Evolutionary conservation across 1,140 invertebrate genomes (phyloP).

Genomic region (Brachionus asplanchnoidis): DNA sequence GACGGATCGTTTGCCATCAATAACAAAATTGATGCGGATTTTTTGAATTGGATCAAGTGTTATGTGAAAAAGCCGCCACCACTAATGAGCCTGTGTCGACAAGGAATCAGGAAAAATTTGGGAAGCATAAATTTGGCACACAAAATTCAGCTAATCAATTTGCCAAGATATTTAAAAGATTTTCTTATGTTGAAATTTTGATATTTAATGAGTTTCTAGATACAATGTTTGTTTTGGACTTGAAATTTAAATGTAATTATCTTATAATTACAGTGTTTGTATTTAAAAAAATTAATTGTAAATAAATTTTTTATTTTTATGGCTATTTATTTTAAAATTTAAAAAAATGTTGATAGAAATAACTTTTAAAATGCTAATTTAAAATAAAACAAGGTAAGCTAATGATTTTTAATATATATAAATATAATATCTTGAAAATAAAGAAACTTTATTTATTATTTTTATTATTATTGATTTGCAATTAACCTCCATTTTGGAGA

Average conservation of each 20-base stretch:
- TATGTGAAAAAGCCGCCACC: neutral
- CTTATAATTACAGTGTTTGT: neutral
- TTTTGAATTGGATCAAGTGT: neutral
- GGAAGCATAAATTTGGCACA: neutral
- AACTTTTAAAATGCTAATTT: too few relatives aligned
- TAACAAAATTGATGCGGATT: slow-evolving; percentile 8
- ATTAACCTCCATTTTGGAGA: too few relatives aligned
- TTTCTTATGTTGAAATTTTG: slow-evolving; percentile 32
- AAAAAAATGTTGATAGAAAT: too few relatives aligned
- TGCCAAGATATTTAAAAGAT: slow-evolving; percentile 17
- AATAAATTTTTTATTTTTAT: neutral
- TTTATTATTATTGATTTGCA: too few relatives aligned
- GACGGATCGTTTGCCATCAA: slow-evolving; percentile 12
- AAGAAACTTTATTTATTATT: too few relatives aligned
- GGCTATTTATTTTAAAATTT: neutral
- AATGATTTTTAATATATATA: too few relatives aligned
- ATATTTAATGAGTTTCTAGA: neutral
- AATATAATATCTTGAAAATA: too few relatives aligned
- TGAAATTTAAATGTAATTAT: neutral
- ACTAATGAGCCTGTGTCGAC: slow-evolving; percentile 16
- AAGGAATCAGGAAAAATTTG: neutral
- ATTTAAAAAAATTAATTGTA: neutral
- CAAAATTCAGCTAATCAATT: neutral
- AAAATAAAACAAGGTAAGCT: too few relatives aligned
- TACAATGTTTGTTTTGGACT: neutral